Percentiles rank a stretch among this genome's conserved stretches.
phyloP scores from a whole-genome alignment of 2,888 invertebrate species.

The Hemithea aestivaria region DNA sequence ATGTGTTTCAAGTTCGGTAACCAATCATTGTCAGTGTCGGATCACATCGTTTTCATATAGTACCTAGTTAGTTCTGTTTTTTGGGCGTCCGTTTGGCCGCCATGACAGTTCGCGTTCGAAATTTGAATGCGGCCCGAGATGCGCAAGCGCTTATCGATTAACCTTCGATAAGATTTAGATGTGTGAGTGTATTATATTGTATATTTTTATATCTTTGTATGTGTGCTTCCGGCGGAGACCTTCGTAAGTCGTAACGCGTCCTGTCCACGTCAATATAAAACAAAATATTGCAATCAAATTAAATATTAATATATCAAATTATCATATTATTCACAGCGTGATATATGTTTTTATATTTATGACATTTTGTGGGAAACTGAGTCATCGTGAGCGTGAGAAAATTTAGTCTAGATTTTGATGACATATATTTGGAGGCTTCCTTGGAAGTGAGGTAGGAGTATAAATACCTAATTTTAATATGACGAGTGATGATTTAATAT shows the following conservation, averaged over 20 bases:
- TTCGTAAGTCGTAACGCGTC: conserved; percentile 46
- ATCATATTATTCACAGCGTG: conserved; percentile 21
- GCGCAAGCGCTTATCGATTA: conserved; percentile 68
- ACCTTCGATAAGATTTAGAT: conserved; percentile 58
- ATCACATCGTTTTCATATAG: conserved; percentile 47
- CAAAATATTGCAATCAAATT: conserved; percentile 30
- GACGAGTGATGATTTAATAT: too few relatives aligned
- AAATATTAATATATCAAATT: conserved; percentile 25
- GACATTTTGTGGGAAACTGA: conserved; percentile 13
- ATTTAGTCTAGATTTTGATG: conserved; percentile 5
- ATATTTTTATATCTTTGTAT: too few relatives aligned
- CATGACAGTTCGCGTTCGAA: conserved; percentile 68
- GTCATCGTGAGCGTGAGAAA: conserved; percentile 22
- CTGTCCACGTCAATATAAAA: conserved; percentile 36
- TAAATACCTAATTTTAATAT: too few relatives aligned
- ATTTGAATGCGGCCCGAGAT: conserved; percentile 74
- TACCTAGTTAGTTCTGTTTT: conserved; percentile 43
- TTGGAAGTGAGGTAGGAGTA: too few relatives aligned
- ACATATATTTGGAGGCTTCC: too few relatives aligned
- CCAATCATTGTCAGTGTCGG: conserved; percentile 70
- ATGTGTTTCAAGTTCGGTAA: conserved; percentile 39
- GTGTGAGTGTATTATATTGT: conserved; percentile 37
- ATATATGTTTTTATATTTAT: conserved; percentile 8
- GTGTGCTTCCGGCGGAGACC: conserved; percentile 51
- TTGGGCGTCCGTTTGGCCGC: conserved; percentile 54